phyloP scores from a whole-genome alignment of 2,888 invertebrate species.

The Clitarchus hookeri region DNA sequence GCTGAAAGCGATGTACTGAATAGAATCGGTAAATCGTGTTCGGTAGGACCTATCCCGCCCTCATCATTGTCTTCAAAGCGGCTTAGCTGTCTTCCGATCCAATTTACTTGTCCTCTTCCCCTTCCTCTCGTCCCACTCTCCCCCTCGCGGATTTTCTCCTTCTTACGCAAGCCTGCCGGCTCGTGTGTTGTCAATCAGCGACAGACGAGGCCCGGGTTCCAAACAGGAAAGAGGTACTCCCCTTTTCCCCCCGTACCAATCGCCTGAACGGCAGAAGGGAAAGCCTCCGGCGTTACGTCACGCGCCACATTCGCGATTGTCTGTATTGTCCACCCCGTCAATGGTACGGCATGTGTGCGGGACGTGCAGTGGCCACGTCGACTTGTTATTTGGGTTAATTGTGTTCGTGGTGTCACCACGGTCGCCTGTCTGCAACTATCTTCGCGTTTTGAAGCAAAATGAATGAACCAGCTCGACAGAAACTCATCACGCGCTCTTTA shows the following conservation, averaged over 20 bases:
- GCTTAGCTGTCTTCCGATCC: not conserved
- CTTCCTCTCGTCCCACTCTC: not conserved
- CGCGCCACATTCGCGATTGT: not conserved
- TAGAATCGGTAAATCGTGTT: too few relatives aligned
- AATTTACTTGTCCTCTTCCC: not conserved
- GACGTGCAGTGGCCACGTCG: too few relatives aligned
- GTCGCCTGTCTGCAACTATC: too few relatives aligned
- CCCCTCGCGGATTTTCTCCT: not conserved
- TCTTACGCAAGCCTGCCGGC: not conserved
- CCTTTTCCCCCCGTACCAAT: not conserved
- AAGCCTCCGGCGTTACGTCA: constrained; percentile 2
- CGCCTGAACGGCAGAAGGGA: not conserved
- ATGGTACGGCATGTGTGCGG: too few relatives aligned
- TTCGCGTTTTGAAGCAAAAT: too few relatives aligned
- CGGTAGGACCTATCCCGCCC: not conserved
- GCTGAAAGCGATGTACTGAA: too few relatives aligned
- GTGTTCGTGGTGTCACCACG: too few relatives aligned
- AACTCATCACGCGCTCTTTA: too few relatives aligned
- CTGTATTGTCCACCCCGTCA: not conserved
- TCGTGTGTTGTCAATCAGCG: not conserved
- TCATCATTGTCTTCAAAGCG: not conserved
- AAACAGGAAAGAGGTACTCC: not conserved
- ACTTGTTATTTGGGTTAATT: too few relatives aligned
- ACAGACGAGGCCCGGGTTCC: not conserved
- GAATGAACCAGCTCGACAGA: too few relatives aligned